Percentiles rank a stretch among this genome's conserved stretches.
These are phyloP conservation scores for Rachycentron canadum DNA, from an alignment of 2,797 vertebrate species.

Conservation along the genomic window DNA sequence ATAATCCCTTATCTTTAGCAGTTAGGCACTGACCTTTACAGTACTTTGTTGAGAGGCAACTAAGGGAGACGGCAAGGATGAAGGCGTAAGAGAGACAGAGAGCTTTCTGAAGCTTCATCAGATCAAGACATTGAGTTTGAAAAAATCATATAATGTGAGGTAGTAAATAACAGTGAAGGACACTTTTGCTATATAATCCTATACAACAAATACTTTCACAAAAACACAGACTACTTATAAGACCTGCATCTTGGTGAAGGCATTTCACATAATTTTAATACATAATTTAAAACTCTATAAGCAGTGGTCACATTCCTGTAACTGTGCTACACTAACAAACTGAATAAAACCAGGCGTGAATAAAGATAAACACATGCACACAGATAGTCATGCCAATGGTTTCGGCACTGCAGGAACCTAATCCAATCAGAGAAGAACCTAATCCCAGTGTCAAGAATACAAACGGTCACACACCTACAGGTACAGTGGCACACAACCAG, in stretches of 20 bases:
- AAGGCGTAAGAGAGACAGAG: neutral
- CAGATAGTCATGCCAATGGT: neutral
- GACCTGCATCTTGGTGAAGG: neutral
- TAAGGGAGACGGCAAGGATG: neutral
- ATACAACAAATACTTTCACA: neutral
- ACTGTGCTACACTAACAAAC: neutral
- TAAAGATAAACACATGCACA: neutral
- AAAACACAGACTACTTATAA: neutral
- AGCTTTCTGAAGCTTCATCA: slow-evolving; percentile 17
- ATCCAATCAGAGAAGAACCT: neutral
- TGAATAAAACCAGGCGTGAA: neutral
- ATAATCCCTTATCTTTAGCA: slow-evolving; percentile 47
- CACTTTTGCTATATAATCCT: neutral
- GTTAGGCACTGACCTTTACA: slow-evolving; percentile 52
- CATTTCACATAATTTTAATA: neutral
- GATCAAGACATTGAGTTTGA: slow-evolving; percentile 7
- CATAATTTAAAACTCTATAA: slow-evolving; percentile 3
- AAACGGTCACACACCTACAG: neutral
- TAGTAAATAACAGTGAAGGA: slow-evolving; percentile 3
- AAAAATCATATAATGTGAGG: slow-evolving; percentile 6
- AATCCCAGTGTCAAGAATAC: neutral
- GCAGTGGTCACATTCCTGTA: neutral
- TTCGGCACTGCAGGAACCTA: neutral
- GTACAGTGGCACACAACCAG: neutral
- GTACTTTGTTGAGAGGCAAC: slow-evolving; percentile 32